Base-by-base conservation (phyloP, 2,113 vertebrate species). In the Ancistrus triradiatus region DNA sequence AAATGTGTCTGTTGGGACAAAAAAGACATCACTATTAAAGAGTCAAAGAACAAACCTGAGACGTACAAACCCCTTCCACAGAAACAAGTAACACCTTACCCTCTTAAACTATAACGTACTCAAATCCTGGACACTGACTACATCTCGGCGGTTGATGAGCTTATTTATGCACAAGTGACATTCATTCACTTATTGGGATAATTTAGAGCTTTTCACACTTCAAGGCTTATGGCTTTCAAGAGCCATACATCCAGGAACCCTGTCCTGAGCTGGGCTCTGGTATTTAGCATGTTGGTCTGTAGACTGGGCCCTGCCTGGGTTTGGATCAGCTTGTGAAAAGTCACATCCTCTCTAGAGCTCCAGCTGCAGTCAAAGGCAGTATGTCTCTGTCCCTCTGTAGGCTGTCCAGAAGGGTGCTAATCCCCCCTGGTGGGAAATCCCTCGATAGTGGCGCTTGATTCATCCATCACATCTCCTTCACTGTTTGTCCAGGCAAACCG, bases 311-410 rank as follows among this genome's bases (percentile, higher is more conserved):
- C 64, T 58, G 63, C 67, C 77, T 69, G 72, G 22, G 58, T 75
- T 82, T 85, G 68, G 81, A 77, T 74, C 62, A 76, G 67, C 59
- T 77, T 78, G 77, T 76, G 85, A 84, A 87, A 90, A 88, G 78
- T 83, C 84, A 78, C 81, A 83, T 81, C 74, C 74, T 67, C 74
- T 61, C 55, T 66, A 14, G 38, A 86, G 66, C 74, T 57, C 70
- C 69, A 65, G 24, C 59, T 60, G 66, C 66, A 77, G 74, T 79
- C 69, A 83, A 83, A 81, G 56, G 79, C 65, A 18, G 51, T 74
- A 79, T 75, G 79, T 88, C 82, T 74, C 66, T 35, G 66, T 35
- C 55, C 72, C 72, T 62, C n/a, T 44, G 56, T 77, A 61, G 71
- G 25, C 17, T n/a, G 47, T 69, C 66, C 72, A 63, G 78, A 51